These are phyloP conservation scores for Pissodes strobi DNA, from an alignment of 1,140 invertebrate species.

Conservation along the genomic window DNA sequence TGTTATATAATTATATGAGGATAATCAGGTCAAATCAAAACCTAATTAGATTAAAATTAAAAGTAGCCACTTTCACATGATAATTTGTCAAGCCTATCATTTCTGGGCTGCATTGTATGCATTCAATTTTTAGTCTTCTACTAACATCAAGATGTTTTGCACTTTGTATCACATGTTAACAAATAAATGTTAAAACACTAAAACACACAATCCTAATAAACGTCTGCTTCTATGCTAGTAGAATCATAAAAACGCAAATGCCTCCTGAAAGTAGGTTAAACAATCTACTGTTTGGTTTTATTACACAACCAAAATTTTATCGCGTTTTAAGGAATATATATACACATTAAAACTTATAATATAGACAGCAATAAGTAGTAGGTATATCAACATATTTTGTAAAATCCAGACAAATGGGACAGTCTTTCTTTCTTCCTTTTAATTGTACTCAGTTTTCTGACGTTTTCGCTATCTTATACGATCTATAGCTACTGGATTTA, in stretches of 20 bases:
- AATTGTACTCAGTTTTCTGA: too few species aligned
- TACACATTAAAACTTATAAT: background rate
- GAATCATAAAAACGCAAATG: background rate
- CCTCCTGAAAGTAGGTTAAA: background rate
- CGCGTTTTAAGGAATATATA: background rate
- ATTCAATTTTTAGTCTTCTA: background rate
- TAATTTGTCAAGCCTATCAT: too few species aligned
- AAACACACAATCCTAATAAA: too few species aligned
- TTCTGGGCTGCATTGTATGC: too few species aligned
- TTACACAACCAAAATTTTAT: background rate
- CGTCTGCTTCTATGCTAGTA: background rate
- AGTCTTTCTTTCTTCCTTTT: too few species aligned
- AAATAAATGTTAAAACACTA: background rate
- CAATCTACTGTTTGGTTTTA: slow-evolving; percentile 10
- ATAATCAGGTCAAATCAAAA: background rate
- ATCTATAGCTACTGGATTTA: too few species aligned
- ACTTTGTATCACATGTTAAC: background rate
- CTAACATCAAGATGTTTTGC: background rate
- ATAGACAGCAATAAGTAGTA: background rate
- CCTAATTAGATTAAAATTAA: background rate
- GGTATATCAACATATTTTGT: background rate
- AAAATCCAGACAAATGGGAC: slow-evolving; percentile 13
- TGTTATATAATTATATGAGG: too few species aligned
- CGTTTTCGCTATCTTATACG: too few species aligned
- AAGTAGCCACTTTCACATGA: too few species aligned